Percentiles rank a stretch among this genome's conserved stretches.
Conservation (phyloP, 1,140 invertebrate genomes). For the Geopemphigus sp. region DNA sequence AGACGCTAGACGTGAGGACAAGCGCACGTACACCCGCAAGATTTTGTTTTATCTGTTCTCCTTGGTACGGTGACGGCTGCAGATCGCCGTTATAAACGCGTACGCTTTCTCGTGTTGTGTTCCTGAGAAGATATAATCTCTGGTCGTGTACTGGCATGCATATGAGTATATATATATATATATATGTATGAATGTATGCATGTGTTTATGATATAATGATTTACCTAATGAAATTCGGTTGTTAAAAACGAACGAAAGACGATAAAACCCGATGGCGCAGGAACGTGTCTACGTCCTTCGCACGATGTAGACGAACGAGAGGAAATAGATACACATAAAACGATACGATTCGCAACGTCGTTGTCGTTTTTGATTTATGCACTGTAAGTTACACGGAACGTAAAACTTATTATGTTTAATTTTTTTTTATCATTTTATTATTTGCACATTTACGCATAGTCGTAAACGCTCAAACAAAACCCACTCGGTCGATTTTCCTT, state of each 20-base stretch:
- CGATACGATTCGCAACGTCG: slow-evolving; percentile 38
- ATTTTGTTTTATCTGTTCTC: slow-evolving; percentile 22
- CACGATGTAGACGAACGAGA: neutral
- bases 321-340: slow-evolving; percentile 32
- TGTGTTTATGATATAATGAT: neutral
- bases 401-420: neutral
- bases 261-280: slow-evolving; percentile 15
- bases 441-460: neutral
- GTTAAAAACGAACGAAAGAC: neutral
- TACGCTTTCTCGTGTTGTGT: slow-evolving; percentile 23
- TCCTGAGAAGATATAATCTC: slow-evolving; percentile 38
- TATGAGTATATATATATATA: neutral
- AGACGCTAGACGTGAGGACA: slow-evolving; percentile 1
- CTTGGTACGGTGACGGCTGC: neutral
- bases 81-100: neutral
- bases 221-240: slow-evolving; percentile 42
- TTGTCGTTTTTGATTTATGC: slow-evolving; percentile 22
- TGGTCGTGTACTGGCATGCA: neutral
- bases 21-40: neutral
- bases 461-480: neutral
- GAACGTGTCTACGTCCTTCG: too few relatives aligned
- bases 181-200: neutral
- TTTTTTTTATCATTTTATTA: slow-evolving; percentile 2
- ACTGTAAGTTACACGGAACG: neutral
- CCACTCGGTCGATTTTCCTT: neutral